These are phyloP conservation scores for Drosophila parthenogenetica DNA, from an alignment of 2,888 invertebrate species.

Conservation along the genomic window DNA sequence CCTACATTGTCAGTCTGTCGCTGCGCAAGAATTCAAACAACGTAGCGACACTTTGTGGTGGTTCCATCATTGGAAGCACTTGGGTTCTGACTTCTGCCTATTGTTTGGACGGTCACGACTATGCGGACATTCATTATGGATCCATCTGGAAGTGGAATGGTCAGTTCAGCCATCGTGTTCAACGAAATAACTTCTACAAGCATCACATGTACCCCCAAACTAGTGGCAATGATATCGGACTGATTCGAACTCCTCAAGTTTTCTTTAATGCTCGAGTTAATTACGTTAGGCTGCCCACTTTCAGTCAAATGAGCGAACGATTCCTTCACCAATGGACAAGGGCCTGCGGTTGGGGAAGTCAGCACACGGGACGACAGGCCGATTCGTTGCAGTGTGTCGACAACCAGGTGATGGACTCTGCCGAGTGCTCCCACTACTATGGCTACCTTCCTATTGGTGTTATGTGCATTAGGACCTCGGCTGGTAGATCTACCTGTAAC, in stretches of 20 bases:
- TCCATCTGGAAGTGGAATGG: slow-evolving; percentile 34
- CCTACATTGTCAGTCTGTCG: slow-evolving; percentile 59
- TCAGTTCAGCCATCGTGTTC: background rate
- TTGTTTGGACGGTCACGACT: slow-evolving; percentile 9
- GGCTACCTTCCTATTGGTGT: background rate
- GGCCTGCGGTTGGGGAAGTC: slow-evolving; percentile 39
- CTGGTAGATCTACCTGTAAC: slow-evolving; percentile 79
- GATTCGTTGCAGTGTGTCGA: slow-evolving; percentile 56
- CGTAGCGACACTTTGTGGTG: slow-evolving; percentile 27
- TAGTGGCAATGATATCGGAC: slow-evolving; percentile 50
- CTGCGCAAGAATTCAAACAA: slow-evolving; percentile 7
- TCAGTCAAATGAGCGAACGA: slow-evolving; percentile 15
- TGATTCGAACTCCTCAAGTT: slow-evolving; percentile 49
- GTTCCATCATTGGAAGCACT: slow-evolving; percentile 38
- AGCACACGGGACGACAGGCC: slow-evolving; percentile 35
- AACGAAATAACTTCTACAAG: slow-evolving; percentile 11
- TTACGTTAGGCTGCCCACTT: slow-evolving; percentile 15
- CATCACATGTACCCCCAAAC: slow-evolving; percentile 6
- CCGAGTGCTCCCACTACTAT: slow-evolving; percentile 27
- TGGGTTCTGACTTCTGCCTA: slow-evolving; percentile 46
- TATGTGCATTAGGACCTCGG: slow-evolving; percentile 21
- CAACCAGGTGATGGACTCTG: slow-evolving; percentile 68
- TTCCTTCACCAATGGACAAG: slow-evolving; percentile 25
- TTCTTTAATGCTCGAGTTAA: slow-evolving; percentile 4
- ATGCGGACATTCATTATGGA: slow-evolving; percentile 63